Evolutionary conservation across 2,113 vertebrate genomes (phyloP).

Genomic region (Chaetodon auriga): DNA sequence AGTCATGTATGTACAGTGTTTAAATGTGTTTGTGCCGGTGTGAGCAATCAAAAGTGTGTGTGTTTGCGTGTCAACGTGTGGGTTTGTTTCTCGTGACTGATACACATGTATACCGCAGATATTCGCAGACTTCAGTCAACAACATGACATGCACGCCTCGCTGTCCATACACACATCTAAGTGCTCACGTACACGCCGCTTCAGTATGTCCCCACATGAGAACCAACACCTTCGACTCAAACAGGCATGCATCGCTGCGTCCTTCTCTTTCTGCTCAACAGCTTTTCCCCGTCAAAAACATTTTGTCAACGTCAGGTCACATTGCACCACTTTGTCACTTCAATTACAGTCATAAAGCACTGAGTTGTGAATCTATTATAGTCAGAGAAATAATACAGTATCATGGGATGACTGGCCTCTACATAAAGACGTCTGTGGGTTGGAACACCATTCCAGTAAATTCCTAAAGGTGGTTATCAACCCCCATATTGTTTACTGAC

Average conservation of each 20-base stretch:
- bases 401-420: constrained; percentile 10
- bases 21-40: background rate
- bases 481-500: background rate
- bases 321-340: constrained; percentile 59
- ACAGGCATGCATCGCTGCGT: constrained; percentile 1
- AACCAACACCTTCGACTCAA: constrained; percentile 32
- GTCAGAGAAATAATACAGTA: constrained; percentile 2
- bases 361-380: constrained; percentile 47
- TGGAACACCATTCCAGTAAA: background rate
- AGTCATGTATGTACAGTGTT: background rate
- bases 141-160: background rate
- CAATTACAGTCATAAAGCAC: constrained; percentile 46
- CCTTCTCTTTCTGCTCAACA: constrained; percentile 40
- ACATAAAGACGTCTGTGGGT: constrained; percentile 17
- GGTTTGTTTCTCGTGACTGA: background rate
- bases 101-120: background rate
- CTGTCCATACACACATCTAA: constrained; percentile 10
- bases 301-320: constrained; percentile 61
- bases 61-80: background rate
- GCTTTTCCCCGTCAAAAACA: constrained; percentile 50
- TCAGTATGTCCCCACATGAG: constrained; percentile 14
- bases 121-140: background rate
- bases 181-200: background rate
- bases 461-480: background rate
- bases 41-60: background rate